Evolutionary conservation across 2,888 invertebrate genomes (phyloP).

Genomic region (Hylaea fasciaria): DNA sequence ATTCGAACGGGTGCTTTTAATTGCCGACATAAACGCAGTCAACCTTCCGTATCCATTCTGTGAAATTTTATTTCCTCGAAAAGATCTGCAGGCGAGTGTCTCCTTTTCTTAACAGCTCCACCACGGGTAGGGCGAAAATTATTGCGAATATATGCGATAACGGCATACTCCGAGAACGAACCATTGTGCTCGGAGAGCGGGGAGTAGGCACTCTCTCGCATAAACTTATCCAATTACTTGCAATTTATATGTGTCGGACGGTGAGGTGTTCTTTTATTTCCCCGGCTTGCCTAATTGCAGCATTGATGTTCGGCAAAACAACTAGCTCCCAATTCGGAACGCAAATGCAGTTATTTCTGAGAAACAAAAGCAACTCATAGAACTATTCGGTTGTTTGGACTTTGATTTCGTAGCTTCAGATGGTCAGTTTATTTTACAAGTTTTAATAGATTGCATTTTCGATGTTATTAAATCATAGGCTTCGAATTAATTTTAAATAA

Average conservation of each 20-base stretch:
- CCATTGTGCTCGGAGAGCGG: constrained; percentile 50
- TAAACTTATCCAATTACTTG: constrained; percentile 68
- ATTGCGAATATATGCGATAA: constrained; percentile 71
- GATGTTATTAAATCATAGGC: too few species aligned
- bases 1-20: constrained; percentile 30
- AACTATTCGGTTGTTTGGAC: constrained; percentile 16
- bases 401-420: neutral
- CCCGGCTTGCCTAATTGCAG: constrained; percentile 32
- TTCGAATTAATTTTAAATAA: too few species aligned
- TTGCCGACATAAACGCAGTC: constrained; percentile 29
- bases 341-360: constrained; percentile 13
- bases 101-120: constrained; percentile 39
- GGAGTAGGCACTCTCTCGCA: constrained; percentile 47
- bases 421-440: neutral
- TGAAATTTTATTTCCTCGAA: constrained; percentile 53
- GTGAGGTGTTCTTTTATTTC: constrained; percentile 34
- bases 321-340: constrained; percentile 32
- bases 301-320: constrained; percentile 33
- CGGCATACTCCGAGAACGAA: constrained; percentile 47
- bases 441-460: neutral
- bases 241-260: constrained; percentile 55
- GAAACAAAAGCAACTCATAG: constrained; percentile 17
- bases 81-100: constrained; percentile 48
- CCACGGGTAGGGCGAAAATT: constrained; percentile 49
- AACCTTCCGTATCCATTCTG: constrained; percentile 46